phyloP scores from a whole-genome alignment of 2,113 vertebrate species.

The Myanophis thanlyinensis region DNA sequence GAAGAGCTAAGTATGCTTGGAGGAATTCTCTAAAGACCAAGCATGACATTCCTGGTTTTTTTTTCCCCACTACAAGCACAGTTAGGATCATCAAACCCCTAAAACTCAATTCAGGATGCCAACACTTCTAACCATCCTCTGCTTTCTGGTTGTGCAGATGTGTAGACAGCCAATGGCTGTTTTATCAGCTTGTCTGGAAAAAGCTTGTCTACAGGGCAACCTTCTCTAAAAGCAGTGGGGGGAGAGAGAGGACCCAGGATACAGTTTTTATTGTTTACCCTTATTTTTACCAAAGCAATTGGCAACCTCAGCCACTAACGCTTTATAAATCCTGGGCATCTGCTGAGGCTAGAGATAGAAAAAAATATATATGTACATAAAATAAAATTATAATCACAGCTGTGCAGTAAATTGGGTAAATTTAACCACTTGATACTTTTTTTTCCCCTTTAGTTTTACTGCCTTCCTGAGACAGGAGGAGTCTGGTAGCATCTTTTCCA shows the following conservation, averaged over 20 bases:
- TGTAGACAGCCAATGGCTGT: background rate
- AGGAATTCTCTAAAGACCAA: background rate
- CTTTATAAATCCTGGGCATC: background rate
- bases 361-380: background rate
- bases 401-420: background rate
- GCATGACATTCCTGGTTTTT: background rate
- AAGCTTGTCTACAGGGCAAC: background rate
- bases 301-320: background rate
- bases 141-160: background rate
- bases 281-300: background rate
- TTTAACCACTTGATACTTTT: background rate
- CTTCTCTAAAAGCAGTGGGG: background rate
- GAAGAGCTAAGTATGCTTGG: background rate
- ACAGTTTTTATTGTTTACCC: background rate
- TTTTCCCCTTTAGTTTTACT: background rate
- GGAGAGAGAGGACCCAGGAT: accelerated
- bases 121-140: background rate
- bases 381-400: background rate
- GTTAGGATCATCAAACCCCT: background rate
- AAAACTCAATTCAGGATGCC: background rate
- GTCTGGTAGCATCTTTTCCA: background rate
- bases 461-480: background rate
- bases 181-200: background rate
- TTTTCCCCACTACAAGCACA: background rate
- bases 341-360: background rate